Base-by-base conservation (phyloP, 2,113 vertebrate species). In the Pygathrix nemaeus region DNA sequence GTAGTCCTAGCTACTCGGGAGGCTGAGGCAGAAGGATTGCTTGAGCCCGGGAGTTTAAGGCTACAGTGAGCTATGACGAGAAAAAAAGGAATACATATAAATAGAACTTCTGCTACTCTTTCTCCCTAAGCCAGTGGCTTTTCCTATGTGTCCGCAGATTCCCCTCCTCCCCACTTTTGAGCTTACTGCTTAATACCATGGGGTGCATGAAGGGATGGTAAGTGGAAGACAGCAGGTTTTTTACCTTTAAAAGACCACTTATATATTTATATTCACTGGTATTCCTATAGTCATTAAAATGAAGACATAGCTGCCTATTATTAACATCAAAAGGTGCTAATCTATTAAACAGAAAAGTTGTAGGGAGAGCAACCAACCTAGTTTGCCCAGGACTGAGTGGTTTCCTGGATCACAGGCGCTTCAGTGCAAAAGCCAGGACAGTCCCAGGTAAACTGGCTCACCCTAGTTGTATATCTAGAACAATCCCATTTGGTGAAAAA, bases 151-250 rank as follows among this genome's bases (percentile, higher is more conserved):
- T 43, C 40, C 48, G n/a, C 27, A 43, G 38, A 3, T 23, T 2
- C 13, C 20, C 40, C 32, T 3, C 35, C 7, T 17, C 16, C 59
- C 30, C 1, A 5, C 38, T 73, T 21, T 64, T 5, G 48, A 75
- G 35, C 40, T 18, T 55, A 14, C n/a, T 6, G 6, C 38, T 75
- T 2, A 25, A 0, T 3, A 5, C 84, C 3, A 0, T 0, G 17
- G 82, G 59, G 0, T 43, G 7, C 38, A 2, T 30, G 73, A 5
- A n/a, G 57, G 40, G 32, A 75, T 3, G 55, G 9, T 0, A 6
- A 17, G 20, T 2, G 5, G 48, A 21, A 40, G 32, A 30, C 16
- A 12, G 48, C 2, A 27, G 11, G 6, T 16, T 50, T 64, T 30
- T 32, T 78, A 23, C 85, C 38, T 85, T 80, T 57, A 52, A 81